A percentile compares a stretch with the other conserved stretches of the same genome.
phyloP scores from a whole-genome alignment of 2,113 vertebrate genomes.

The Corythoichthys haematopterus region DNA sequence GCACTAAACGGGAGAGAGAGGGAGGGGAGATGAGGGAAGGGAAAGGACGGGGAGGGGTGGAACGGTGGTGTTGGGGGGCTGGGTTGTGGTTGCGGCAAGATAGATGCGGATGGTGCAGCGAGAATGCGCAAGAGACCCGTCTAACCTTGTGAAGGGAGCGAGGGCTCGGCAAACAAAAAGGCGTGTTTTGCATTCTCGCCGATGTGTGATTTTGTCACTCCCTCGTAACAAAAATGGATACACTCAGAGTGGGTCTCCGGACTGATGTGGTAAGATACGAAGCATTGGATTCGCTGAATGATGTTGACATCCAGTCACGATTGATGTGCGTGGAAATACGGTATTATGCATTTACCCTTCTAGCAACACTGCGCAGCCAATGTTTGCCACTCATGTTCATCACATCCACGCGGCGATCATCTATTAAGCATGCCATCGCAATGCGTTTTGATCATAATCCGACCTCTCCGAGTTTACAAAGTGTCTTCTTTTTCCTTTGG shows the following conservation, averaged over 20 bases:
- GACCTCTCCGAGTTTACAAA: neutral
- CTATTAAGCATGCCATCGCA: neutral
- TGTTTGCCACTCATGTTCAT: neutral
- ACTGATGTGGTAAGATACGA: slow-evolving; percentile 63
- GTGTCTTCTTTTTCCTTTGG: neutral
- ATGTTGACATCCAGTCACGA: neutral
- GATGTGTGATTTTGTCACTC: slow-evolving; percentile 56
- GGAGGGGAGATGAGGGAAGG: too few relatives aligned
- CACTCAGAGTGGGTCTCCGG: slow-evolving; percentile 29
- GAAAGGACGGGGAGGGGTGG: too few relatives aligned
- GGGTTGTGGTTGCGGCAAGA: slow-evolving; percentile 33
- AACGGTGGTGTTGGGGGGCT: neutral
- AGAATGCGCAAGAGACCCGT: slow-evolving; percentile 35
- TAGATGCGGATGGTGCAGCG: slow-evolving; percentile 52
- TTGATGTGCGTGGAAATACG: neutral
- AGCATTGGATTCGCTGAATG: slow-evolving; percentile 8
- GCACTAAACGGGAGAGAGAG: neutral
- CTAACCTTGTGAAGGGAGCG: slow-evolving; percentile 7
- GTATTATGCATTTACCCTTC: neutral
- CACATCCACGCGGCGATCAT: neutral
- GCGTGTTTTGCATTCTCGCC: slow-evolving; percentile 44
- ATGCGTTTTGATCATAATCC: neutral
- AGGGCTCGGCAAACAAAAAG: slow-evolving; percentile 10
- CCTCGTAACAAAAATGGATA: slow-evolving; percentile 37
- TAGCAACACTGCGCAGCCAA: neutral